phyloP scores from a whole-genome alignment of 2,888 invertebrate genomes.

The Mesorhabditis sp. region DNA sequence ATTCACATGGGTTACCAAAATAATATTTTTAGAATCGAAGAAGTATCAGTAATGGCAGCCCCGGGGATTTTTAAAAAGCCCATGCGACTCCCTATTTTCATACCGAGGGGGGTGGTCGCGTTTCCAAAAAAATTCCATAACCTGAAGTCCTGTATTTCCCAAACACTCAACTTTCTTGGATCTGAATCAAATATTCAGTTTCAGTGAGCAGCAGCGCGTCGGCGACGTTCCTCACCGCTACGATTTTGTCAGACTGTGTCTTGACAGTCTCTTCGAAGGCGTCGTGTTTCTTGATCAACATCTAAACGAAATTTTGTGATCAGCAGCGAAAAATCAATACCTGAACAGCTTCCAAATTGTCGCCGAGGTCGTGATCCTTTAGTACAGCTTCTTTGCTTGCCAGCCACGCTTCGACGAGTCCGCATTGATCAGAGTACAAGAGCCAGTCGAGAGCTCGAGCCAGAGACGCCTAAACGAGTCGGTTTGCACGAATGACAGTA shows the following conservation, averaged over 20 bases:
- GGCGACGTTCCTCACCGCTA: constrained; percentile 60
- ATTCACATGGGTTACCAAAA: background rate
- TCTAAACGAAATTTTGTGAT: constrained; percentile 11
- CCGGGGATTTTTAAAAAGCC: no score
- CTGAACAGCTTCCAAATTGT: constrained; percentile 75
- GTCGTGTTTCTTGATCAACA: constrained; percentile 80
- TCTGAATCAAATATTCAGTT: constrained; percentile 30
- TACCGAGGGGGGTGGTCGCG: no score
- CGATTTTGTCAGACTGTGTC: constrained; percentile 72
- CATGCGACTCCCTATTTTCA: no score
- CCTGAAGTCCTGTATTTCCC: background rate
- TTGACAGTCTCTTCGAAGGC: constrained; percentile 83
- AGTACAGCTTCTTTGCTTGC: constrained; percentile 91
- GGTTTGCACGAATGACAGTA: background rate
- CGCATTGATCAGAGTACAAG: constrained; percentile 33
- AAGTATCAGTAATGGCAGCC: no score
- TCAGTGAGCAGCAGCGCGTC: constrained; percentile 73
- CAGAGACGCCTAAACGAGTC: constrained; percentile 61
- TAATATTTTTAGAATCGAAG: no score
- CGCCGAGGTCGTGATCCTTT: constrained; percentile 88
- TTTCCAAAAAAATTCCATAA: background rate
- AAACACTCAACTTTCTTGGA: constrained; percentile 20
- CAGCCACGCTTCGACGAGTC: constrained; percentile 83
- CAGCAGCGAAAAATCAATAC: constrained; percentile 57
- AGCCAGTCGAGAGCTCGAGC: constrained; percentile 36